Conservation (phyloP, 1,140 invertebrate genomes). For the Danaus melanippus region DNA sequence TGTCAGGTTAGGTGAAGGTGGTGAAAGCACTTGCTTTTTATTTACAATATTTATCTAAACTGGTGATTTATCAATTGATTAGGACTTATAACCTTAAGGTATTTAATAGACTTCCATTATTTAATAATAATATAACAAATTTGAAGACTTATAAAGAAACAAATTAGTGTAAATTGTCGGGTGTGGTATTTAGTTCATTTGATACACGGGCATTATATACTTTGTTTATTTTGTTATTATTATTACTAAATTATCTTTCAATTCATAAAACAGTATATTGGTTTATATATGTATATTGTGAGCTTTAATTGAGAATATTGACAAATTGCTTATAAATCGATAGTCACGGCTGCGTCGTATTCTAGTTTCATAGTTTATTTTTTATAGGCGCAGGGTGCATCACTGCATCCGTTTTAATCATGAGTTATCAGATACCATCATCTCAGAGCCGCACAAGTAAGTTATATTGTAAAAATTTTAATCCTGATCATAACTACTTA, state of each 20-base stretch:
- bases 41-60: constrained; percentile 31
- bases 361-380: constrained; percentile 37
- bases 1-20: constrained; percentile 56
- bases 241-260: constrained; percentile 23
- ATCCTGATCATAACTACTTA: constrained; percentile 6
- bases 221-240: constrained; percentile 62
- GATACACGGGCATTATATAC: constrained; percentile 23
- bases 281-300: constrained; percentile 31
- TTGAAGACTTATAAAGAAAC: constrained; percentile 17
- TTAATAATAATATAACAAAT: neutral
- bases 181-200: constrained; percentile 65
- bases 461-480: constrained; percentile 43
- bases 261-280: constrained; percentile 30
- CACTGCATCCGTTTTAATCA: constrained; percentile 70
- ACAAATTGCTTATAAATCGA: constrained; percentile 40
- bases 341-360: constrained; percentile 44
- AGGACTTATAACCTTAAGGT: constrained; percentile 37
- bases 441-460: constrained; percentile 85
- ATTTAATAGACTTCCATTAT: constrained; percentile 17
- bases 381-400: constrained; percentile 62
- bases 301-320: constrained; percentile 21
- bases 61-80: constrained; percentile 25
- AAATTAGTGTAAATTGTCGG: constrained; percentile 41
- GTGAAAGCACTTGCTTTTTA: constrained; percentile 38
- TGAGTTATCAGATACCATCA: constrained; percentile 85